phyloP scores from a whole-genome alignment of 2,797 vertebrate genomes.

The Malurus leucopterus region DNA sequence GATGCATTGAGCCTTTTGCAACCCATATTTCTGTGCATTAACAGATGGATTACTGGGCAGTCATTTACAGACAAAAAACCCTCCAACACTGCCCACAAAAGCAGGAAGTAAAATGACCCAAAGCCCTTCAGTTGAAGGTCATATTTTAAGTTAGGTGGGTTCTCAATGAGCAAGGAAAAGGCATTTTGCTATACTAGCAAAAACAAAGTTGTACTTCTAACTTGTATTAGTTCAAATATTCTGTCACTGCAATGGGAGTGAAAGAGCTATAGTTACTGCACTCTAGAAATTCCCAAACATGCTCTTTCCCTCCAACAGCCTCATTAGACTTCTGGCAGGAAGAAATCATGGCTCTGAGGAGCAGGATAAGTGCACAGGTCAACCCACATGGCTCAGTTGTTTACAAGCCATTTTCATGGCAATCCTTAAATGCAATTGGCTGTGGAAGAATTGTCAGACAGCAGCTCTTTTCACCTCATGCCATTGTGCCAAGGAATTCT shows the following conservation, averaged over 20 bases:
- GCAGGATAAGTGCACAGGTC: neutral
- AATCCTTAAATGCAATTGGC: neutral
- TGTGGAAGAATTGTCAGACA: neutral
- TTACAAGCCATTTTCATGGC: neutral
- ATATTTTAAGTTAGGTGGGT: neutral
- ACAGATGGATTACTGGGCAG: neutral
- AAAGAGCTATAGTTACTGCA: neutral
- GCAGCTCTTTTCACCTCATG: neutral
- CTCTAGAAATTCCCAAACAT: neutral
- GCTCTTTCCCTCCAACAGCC: neutral
- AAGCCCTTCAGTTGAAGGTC: neutral
- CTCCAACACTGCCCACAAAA: neutral
- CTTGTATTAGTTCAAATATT: neutral
- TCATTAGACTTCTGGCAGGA: neutral
- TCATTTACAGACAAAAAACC: neutral
- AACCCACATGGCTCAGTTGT: fast-evolving
- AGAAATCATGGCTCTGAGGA: neutral
- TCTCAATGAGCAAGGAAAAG: neutral
- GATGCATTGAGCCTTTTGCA: neutral
- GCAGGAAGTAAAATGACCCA: neutral
- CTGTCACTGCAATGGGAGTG: neutral
- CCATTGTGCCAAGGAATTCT: neutral
- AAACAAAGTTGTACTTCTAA: neutral
- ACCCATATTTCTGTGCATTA: neutral
- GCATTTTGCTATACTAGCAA: neutral